phyloP scores from a whole-genome alignment of 1,140 invertebrate genomes.

The Pogonognathellus flavescens region DNA sequence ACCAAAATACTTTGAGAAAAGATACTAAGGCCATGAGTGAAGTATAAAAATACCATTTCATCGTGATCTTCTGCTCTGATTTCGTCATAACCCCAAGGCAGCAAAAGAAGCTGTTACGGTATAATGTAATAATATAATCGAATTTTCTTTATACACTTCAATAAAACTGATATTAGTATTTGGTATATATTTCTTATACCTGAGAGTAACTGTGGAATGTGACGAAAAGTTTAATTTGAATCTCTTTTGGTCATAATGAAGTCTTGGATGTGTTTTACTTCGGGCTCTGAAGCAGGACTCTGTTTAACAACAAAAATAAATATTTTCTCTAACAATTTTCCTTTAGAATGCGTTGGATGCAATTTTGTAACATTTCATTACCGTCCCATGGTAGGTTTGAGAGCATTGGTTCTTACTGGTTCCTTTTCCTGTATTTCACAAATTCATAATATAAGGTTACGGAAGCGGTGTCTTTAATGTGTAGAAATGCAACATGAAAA shows the following conservation, averaged over 20 bases:
- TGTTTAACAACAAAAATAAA: too few species aligned
- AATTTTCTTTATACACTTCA: too few species aligned
- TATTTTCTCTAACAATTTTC: too few species aligned
- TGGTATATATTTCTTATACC: slow-evolving; percentile 67
- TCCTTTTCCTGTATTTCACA: slow-evolving; percentile 70
- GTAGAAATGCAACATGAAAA: not conserved
- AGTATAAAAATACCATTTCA: slow-evolving; percentile 63
- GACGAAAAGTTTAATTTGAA: slow-evolving; percentile 80
- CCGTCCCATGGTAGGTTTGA: slow-evolving; percentile 88
- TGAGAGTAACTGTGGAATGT: slow-evolving; percentile 92
- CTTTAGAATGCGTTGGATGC: too few species aligned
- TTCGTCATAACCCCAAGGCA: slow-evolving; percentile 62
- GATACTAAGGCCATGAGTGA: too few species aligned
- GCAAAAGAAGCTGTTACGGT: slow-evolving; percentile 52
- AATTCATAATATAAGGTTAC: too few species aligned
- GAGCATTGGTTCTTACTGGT: slow-evolving; percentile 90
- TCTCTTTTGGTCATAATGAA: slow-evolving; percentile 74
- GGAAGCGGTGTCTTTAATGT: too few species aligned
- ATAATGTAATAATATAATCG: too few species aligned
- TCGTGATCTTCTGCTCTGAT: slow-evolving; percentile 55
- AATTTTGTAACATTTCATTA: slow-evolving; percentile 55
- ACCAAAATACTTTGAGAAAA: not conserved
- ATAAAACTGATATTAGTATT: too few species aligned
- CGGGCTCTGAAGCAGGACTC: slow-evolving; percentile 89
- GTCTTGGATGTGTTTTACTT: slow-evolving; percentile 82